Percentiles rank a stretch among this genome's conserved stretches.
Evolutionary conservation across 2,113 vertebrate genomes (phyloP).

Genomic region (chimpanzee (Pan troglodytes)): NHGRI_mPanTro3-v2.1_pri NC_086015.1:5431501-5432000

Average conservation of each 20-base stretch:
- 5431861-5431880: neutral
- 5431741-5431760: neutral
- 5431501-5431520: neutral
- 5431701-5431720: neutral
- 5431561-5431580: neutral
- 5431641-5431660: neutral
- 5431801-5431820: neutral
- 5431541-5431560: neutral
- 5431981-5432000: neutral
- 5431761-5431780: neutral
- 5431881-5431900: neutral
- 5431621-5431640: neutral
- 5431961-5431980: neutral
- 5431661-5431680: neutral
- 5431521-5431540: neutral
- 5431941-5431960: neutral
- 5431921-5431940: neutral
- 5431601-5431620: neutral
- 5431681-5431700: neutral
- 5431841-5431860: neutral
- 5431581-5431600: conserved; percentile 20
- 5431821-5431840: accelerated
- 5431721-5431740: neutral
- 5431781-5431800: neutral
- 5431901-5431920: neutral